Conservation (phyloP, 2,888 invertebrate genomes). For the Sturmia bella region DNA sequence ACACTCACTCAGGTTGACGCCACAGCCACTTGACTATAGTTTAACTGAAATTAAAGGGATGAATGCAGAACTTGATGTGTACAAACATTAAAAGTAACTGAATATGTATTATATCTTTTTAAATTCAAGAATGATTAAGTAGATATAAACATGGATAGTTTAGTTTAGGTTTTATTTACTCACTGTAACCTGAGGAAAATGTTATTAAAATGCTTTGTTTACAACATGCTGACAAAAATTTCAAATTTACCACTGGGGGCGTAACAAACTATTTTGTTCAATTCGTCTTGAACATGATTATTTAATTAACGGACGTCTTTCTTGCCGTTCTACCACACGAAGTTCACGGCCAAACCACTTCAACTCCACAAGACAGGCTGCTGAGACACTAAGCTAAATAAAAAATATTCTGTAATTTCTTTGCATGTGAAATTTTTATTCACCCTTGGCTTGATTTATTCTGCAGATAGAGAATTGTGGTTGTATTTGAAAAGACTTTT, state of each 20-base stretch:
- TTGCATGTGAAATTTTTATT: too few species aligned
- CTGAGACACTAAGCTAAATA: too few species aligned
- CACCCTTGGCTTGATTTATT: too few species aligned
- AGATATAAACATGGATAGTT: conserved; percentile 11
- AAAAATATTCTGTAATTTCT: too few species aligned
- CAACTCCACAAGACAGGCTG: too few species aligned
- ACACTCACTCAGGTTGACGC: conserved; percentile 69
- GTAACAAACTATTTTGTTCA: conserved; percentile 57
- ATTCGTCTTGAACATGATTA: conserved; percentile 31
- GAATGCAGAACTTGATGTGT: conserved; percentile 11
- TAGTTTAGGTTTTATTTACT: conserved; percentile 50
- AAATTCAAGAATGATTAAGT: conserved; percentile 2
- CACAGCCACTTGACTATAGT: conserved; percentile 68
- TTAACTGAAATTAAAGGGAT: conserved; percentile 47
- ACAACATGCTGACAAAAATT: conserved; percentile 13
- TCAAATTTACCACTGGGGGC: conserved; percentile 28
- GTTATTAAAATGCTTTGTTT: conserved; percentile 54
- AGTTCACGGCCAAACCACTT: too few species aligned
- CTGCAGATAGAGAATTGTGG: too few species aligned
- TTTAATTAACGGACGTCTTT: conserved; percentile 16
- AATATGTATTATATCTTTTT: conserved; percentile 9
- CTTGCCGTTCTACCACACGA: not conserved
- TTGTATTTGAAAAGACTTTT: too few species aligned
- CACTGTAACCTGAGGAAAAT: conserved; percentile 49
- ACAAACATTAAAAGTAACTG: conserved; percentile 39